Evolutionary conservation across 53 echinoderm and acorn worm genomes (phyloP).

Genomic region (Holothuria scabra): DNA sequence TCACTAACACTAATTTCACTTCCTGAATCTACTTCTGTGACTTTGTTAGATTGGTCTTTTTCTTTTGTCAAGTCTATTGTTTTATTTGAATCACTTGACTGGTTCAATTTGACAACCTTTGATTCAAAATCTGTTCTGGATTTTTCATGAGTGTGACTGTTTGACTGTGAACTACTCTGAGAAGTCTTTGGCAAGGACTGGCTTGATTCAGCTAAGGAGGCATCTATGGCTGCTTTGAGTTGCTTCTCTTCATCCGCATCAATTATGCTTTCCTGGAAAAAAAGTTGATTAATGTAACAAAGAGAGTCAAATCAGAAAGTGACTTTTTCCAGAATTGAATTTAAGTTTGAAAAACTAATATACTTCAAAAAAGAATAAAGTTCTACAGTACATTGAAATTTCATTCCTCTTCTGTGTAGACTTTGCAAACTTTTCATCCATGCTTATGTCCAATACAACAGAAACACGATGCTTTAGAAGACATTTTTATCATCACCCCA

Average conservation of each 20-base stretch:
- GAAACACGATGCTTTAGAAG: too few relatives aligned
- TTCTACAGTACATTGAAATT: too few relatives aligned
- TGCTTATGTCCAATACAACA: too few relatives aligned
- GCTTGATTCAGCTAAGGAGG: slow-evolving; percentile 83
- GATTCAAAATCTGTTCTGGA: not conserved
- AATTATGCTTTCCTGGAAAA: slow-evolving; percentile 69
- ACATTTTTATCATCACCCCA: too few relatives aligned
- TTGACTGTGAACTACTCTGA: not conserved
- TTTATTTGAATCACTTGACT: not conserved
- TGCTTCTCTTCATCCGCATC: slow-evolving; percentile 96
- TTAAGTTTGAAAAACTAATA: too few relatives aligned
- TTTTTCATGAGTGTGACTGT: not conserved
- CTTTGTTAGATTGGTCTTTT: slow-evolving; percentile 15
- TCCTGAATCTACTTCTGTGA: slow-evolving; percentile 5
- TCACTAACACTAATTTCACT: slow-evolving; percentile 33
- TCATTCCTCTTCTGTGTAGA: too few relatives aligned
- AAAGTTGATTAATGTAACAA: not conserved
- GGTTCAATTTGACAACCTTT: not conserved
- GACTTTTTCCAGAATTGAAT: too few relatives aligned
- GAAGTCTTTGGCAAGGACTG: slow-evolving; percentile 9
- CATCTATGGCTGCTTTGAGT: slow-evolving; percentile 93
- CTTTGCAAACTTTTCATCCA: too few relatives aligned
- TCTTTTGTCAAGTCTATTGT: slow-evolving; percentile 20
- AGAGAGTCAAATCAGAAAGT: too few relatives aligned
- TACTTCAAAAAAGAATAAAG: too few relatives aligned